Evolutionary conservation across 2,797 vertebrate genomes (phyloP), one percentile per base, ranked within the genome.

Genomic region (Melanotaenia nigrans): DNA sequence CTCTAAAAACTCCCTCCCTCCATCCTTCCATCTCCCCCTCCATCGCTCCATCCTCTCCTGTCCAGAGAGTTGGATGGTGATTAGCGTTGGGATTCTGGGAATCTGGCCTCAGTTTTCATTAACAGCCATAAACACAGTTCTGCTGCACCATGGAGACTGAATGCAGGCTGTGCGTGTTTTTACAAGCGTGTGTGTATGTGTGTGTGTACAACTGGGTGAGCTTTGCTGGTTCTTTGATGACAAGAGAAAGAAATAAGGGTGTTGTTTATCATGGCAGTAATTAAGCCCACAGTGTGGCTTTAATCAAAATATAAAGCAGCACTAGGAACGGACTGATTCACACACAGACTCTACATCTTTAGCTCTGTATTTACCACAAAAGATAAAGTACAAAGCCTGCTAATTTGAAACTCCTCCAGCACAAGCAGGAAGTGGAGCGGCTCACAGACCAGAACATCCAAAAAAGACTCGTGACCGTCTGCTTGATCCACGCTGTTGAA

Each of bases 201-300:
- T 38, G 36, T 38, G 51, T 62, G 11, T 71, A 62, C 65, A 70
- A 83, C 74, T 82, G 85, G 71, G 66, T n/a, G 20, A 83, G 85
- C 65, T 81, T 75, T 70, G 78, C 66, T 32, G 11, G 35, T 65
- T 69, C 85, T 85, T 90, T 89, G 87, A 90, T 83, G 85, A 72
- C 77, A 58, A 57, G 51, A 67, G 56, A 66, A 56, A 55, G 75
- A 66, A 67, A 75, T 71, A 73, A 77, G 54, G 79, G 65, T 88
- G 88, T 87, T 93, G 89, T 93, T 92, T 91, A 91, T 92, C 89
- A 89, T 85, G 83, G 66, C 81, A 75, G 79, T 93, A 93, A 94
- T 92, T 92, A 92, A 88, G 83, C 69, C 61, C 59, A 65, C 77
- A 59, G 82, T 90, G 90, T 69, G 53, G 65, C 87, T 92, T 90